A percentile compares a stretch with the other conserved stretches of the same genome.
These are phyloP conservation scores for Hirtodrosophila trivittata DNA, from an alignment of 2,888 invertebrate species.

Conservation along the genomic window DNA sequence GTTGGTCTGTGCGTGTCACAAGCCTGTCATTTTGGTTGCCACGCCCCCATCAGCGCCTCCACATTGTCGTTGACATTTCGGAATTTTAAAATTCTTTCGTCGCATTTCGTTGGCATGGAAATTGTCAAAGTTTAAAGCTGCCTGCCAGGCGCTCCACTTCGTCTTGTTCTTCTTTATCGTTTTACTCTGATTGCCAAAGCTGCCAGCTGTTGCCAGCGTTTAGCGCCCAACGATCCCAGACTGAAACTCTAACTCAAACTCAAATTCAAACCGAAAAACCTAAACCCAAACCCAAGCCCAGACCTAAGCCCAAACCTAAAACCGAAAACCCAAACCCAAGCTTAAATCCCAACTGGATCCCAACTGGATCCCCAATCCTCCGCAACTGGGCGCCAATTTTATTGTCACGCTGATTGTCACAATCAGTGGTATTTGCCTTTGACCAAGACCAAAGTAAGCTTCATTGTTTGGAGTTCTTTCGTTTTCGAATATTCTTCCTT, in stretches of 20 bases:
- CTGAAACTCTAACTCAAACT: conserved; percentile 20
- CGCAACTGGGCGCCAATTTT: conserved; percentile 64
- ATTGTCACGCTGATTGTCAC: conserved; percentile 74
- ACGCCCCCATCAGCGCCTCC: conserved; percentile 44
- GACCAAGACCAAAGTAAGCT: conserved; percentile 66
- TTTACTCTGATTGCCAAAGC: conserved; percentile 41
- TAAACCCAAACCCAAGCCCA: conserved; percentile 16
- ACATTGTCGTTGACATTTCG: conserved; percentile 59
- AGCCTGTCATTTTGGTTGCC: conserved; percentile 67
- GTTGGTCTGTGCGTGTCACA: conserved; percentile 76
- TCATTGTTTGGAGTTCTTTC: conserved; percentile 56
- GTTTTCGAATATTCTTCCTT: background rate
- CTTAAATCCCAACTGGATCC: conserved; percentile 18
- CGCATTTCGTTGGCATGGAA: conserved; percentile 66
- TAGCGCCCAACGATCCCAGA: conserved; percentile 37
- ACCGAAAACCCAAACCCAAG: conserved; percentile 21
- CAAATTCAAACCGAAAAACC: conserved; percentile 10
- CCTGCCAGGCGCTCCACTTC: conserved; percentile 12
- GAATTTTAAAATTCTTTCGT: conserved; percentile 70
- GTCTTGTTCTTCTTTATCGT: conserved; percentile 24
- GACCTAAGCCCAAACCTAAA: conserved; percentile 22
- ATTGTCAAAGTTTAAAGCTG: conserved; percentile 73
- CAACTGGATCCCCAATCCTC: conserved; percentile 25
- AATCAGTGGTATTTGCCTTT: conserved; percentile 76
- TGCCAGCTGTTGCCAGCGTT: conserved; percentile 64